Evolutionary conservation across 2,113 vertebrate species (phyloP).

Genomic region (Cottus gobio): DNA sequence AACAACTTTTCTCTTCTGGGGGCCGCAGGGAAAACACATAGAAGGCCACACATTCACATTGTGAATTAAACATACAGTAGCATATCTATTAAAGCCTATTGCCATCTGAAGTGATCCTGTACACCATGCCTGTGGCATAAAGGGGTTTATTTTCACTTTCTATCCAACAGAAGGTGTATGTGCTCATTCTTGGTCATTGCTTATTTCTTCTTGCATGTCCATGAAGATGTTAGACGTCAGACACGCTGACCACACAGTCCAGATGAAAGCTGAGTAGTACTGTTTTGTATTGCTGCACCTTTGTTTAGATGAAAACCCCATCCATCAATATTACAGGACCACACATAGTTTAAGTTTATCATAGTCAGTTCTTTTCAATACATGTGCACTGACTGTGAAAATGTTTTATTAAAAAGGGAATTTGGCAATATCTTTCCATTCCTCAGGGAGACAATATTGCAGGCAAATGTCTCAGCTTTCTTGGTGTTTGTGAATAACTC

Average conservation of each 20-base stretch:
- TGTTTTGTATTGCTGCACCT: not conserved
- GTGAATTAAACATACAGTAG: not conserved
- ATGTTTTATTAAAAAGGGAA: slow-evolving; percentile 16
- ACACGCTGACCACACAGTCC: not conserved
- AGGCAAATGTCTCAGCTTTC: not conserved
- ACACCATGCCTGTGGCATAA: no score
- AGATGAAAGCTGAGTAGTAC: not conserved
- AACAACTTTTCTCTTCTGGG: not conserved
- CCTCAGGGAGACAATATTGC: not conserved
- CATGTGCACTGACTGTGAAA: slow-evolving; percentile 1
- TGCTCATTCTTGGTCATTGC: not conserved
- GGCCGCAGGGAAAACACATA: not conserved
- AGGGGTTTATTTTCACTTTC: no score
- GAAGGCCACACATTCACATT: not conserved
- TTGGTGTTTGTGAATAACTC: not conserved
- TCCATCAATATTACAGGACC: slow-evolving; percentile 14
- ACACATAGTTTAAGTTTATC: not conserved
- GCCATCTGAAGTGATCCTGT: no score
- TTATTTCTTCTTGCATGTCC: not conserved
- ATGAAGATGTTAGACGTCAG: not conserved
- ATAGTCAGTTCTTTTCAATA: not conserved
- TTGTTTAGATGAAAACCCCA: slow-evolving; percentile 10
- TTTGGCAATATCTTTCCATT: slow-evolving; percentile 2
- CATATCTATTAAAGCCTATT: slow-evolving; percentile 16
- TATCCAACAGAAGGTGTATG: not conserved